phyloP scores from a whole-genome alignment of 2,888 invertebrate species.

The Hydropsyche betteni region DNA sequence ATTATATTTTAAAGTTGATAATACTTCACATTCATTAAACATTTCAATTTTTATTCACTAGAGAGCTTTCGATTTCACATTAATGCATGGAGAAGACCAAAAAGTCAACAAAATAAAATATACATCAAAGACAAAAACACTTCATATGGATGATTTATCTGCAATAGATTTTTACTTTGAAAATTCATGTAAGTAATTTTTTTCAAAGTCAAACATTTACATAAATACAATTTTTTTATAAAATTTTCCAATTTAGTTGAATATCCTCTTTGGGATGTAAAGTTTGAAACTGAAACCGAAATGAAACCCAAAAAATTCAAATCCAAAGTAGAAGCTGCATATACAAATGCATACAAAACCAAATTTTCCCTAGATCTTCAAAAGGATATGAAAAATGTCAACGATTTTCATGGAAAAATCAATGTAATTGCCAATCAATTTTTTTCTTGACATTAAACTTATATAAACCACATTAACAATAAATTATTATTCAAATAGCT shows the following conservation, averaged over 20 bases:
- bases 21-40: too few relatives aligned
- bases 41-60: neutral
- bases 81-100: slow-evolving; percentile 71
- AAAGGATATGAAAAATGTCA: slow-evolving; percentile 60
- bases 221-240: neutral
- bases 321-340: slow-evolving; percentile 67
- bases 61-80: slow-evolving; percentile 61
- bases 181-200: slow-evolving; percentile 25
- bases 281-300: slow-evolving; percentile 66
- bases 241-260: slow-evolving; percentile 59
- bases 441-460: neutral
- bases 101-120: slow-evolving; percentile 66
- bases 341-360: slow-evolving; percentile 66
- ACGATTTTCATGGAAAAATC: slow-evolving; percentile 61
- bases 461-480: neutral
- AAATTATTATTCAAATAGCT: slow-evolving; percentile 52
- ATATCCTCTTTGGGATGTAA: slow-evolving; percentile 65
- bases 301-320: slow-evolving; percentile 67
- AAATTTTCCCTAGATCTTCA: slow-evolving; percentile 70
- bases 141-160: neutral
- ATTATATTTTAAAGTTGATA: neutral
- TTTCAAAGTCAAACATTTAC: neutral
- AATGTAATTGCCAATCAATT: slow-evolving; percentile 52
- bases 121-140: neutral
- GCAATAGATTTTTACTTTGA: neutral